Evolutionary conservation across 2,797 vertebrate genomes (phyloP).

Genomic region (Limosa lapponica): DNA sequence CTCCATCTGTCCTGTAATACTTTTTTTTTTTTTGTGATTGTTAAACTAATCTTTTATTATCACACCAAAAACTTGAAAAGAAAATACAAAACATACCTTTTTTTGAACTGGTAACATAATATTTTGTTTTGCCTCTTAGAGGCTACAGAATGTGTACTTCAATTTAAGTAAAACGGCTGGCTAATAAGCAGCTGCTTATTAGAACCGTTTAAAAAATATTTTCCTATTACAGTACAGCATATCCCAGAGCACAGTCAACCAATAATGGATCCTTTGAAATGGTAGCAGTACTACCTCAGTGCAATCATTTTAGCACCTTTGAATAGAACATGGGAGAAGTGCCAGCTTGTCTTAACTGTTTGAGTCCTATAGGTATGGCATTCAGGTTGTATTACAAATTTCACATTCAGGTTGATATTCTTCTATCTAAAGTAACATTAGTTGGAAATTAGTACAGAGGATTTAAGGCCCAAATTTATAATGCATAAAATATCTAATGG

Average conservation of each 20-base stretch:
- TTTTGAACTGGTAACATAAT: constrained; percentile 6
- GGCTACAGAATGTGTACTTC: constrained; percentile 28
- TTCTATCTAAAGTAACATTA: neutral
- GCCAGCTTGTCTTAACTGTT: neutral
- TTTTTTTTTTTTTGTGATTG: neutral
- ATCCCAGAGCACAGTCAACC: neutral
- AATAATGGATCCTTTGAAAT: neutral
- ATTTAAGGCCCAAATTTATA: neutral
- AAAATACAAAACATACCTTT: constrained; percentile 25
- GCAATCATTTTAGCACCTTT: neutral
- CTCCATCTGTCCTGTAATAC: neutral
- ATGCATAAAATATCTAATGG: neutral
- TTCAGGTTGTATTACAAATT: neutral
- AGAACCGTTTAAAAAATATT: neutral
- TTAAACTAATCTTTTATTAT: neutral
- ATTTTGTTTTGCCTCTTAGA: constrained; percentile 28
- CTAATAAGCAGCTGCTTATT: neutral
- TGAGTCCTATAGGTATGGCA: neutral
- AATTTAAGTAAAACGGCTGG: constrained; percentile 36
- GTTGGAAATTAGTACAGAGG: neutral
- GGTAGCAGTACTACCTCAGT: neutral
- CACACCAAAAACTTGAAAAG: neutral
- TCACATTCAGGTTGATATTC: neutral
- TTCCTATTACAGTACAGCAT: neutral
- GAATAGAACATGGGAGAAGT: neutral